Conservation (phyloP, 2,113 vertebrate species). For the Anthoscopus minutus region DNA sequence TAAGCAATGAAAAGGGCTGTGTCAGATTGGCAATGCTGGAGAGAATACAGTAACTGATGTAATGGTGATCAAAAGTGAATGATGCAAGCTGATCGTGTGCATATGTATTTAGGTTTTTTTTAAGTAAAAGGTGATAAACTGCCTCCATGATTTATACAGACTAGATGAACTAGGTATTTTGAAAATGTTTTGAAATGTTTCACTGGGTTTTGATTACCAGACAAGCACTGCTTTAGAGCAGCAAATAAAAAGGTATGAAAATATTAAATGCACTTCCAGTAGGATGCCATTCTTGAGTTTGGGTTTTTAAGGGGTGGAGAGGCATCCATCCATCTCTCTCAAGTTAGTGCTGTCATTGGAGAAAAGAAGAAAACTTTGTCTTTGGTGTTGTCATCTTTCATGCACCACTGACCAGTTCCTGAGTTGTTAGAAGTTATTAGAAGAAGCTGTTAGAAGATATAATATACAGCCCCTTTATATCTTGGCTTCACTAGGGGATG, state of each 20-base stretch:
- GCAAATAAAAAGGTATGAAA: neutral
- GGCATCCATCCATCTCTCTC: neutral
- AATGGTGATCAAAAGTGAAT: neutral
- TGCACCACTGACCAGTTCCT: neutral
- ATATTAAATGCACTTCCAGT: neutral
- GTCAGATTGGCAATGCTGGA: neutral
- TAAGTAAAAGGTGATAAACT: neutral
- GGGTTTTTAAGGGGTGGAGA: neutral
- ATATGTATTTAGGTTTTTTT: neutral
- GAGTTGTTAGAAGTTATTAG: too few species aligned
- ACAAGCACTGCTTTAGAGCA: neutral
- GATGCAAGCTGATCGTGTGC: rapidly evolving
- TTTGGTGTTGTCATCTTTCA: neutral
- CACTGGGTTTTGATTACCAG: neutral
- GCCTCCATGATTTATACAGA: neutral
- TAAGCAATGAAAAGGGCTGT: neutral
- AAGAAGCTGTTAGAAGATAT: neutral
- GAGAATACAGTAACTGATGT: neutral
- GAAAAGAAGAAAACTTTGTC: neutral
- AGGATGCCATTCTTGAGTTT: neutral
- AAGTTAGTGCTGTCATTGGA: neutral
- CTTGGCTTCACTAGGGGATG: neutral
- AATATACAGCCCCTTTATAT: neutral
- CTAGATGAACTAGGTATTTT: neutral
- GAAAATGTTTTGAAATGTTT: neutral